Conservation (phyloP, 2,888 invertebrate species). For the Acronicta aceris region DNA sequence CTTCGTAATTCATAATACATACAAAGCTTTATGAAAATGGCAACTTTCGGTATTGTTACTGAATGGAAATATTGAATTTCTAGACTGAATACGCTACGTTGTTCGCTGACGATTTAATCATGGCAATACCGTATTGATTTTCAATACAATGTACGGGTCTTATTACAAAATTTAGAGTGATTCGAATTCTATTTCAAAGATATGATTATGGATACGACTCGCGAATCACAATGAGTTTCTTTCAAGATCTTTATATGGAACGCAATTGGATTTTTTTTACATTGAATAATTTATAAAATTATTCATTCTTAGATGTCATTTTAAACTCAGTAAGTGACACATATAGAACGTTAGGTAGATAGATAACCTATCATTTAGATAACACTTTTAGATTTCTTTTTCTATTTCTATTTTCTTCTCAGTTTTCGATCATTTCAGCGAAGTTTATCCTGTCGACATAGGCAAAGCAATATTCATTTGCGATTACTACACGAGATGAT, state of each 20-base stretch:
- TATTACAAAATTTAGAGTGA: constrained; percentile 3
- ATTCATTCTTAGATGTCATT: too few relatives aligned
- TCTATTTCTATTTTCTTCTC: neutral
- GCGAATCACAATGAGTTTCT: neutral
- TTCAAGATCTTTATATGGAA: too few relatives aligned
- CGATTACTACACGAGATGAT: constrained; percentile 35
- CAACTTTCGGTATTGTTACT: constrained; percentile 55
- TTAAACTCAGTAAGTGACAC: too few relatives aligned
- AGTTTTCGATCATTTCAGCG: neutral
- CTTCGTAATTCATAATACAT: constrained; percentile 49
- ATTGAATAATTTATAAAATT: too few relatives aligned
- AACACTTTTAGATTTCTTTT: too few relatives aligned
- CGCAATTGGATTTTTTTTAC: too few relatives aligned
- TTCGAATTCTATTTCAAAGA: neutral
- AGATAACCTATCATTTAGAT: too few relatives aligned
- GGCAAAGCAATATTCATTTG: constrained; percentile 32
- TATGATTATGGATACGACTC: neutral
- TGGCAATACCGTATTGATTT: constrained; percentile 30
- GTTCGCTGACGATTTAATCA: constrained; percentile 27
- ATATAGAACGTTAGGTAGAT: too few relatives aligned
- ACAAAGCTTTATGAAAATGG: constrained; percentile 53
- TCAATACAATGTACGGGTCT: constrained; percentile 5
- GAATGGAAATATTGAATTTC: constrained; percentile 59
- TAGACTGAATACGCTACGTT: constrained; percentile 41
- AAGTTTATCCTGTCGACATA: neutral